Conservation (phyloP, 2,797 vertebrate genomes). For the Agapornis canus region DNA sequence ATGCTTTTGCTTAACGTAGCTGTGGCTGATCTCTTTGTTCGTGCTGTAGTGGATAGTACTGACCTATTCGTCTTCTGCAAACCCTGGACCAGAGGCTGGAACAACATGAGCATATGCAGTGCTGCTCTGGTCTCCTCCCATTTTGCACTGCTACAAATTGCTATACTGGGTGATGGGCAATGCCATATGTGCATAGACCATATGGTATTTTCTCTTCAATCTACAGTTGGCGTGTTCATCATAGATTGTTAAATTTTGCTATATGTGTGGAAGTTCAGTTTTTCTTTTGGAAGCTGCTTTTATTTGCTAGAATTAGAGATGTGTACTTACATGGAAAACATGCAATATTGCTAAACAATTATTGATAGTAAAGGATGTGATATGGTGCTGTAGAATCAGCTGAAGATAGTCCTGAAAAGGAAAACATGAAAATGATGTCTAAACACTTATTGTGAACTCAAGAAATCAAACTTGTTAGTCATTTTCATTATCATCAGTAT, state of each 20-base stretch:
- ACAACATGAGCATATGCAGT: fast-evolving
- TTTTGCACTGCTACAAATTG: neutral
- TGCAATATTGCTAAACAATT: neutral
- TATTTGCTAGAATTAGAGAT: neutral
- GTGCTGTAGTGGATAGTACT: neutral
- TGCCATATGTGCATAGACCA: neutral
- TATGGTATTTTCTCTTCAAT: neutral
- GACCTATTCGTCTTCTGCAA: fast-evolving
- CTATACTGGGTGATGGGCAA: neutral
- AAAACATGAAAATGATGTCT: neutral
- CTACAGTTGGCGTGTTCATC: neutral
- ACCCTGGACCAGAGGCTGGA: neutral
- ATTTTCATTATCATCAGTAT: neutral
- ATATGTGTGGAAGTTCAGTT: neutral
- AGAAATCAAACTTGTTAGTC: neutral
- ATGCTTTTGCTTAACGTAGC: fast-evolving
- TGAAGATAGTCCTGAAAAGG: neutral
- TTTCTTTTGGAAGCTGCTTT: neutral
- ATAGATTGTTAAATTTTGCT: neutral
- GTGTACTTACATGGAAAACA: neutral
- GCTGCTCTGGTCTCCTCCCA: neutral
- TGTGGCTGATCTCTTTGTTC: neutral
- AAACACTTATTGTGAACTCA: neutral
- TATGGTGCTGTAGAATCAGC: neutral
- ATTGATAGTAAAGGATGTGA: neutral